Base-by-base conservation (phyloP, 2,888 invertebrate genomes). In the Sceliomorpha sp. region DNA sequence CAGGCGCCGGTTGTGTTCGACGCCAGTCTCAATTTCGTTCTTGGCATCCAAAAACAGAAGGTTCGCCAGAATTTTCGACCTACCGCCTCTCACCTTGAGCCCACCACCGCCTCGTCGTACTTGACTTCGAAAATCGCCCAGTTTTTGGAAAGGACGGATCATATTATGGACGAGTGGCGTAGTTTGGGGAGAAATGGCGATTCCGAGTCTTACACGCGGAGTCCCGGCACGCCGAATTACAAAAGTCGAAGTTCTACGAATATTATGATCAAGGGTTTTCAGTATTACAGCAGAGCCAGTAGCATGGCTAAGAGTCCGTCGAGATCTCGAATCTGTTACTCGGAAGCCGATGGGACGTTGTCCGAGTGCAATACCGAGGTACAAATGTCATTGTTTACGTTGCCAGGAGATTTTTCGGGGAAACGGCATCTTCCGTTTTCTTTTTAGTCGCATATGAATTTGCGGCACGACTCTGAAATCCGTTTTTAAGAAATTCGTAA, bases 101-200 rank as follows among this genome's bases (percentile, higher is more conserved):
- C 94, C 27, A 90, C 92, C 40, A 96, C 95, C 0, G 93, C 94
- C 1, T 95, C 95, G 0, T 94, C 93, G 60, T 92, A 92, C 74
- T 89, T 96, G 10, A 92, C 93, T 20, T 91, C 90, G 26, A 94
- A 94, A 88, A 96, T 96, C 50, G 92, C 94, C 53, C 93, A 93
- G 81, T 96, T 96, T 79, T 89, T 96, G 24, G 92, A 92, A 80
- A 91, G 94, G 70, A 96, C 96, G 1, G 96, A 96, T 88, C 96
- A 96, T 87, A 93, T 96, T 0, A 95, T 95, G 92, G 95, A 96
- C 79, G 95, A 96, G 82, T 96, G 96, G 96, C 90, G 92, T 56
- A 90, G 93, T 68, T 79, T 94, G 44, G 94, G 95, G 0, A 92
- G 92, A 51, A 91, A 89, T 73, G 91, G 91, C 71, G 90, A 91